Conservation (phyloP, 2,888 invertebrate genomes). For the Bellardia bayeri region DNA sequence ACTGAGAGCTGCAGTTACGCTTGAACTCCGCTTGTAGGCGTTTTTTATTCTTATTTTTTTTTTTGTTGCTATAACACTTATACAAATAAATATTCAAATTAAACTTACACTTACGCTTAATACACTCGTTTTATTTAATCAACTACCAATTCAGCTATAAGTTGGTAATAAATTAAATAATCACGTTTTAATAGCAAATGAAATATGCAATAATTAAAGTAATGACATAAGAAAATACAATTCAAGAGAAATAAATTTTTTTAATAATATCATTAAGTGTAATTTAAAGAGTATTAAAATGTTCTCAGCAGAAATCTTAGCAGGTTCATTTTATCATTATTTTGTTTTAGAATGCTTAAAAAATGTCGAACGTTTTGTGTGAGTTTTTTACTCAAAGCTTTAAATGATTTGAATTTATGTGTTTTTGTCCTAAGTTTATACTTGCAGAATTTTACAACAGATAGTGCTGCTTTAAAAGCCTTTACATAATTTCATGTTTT, state of each 20-base stretch:
- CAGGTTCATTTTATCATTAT: too few species aligned
- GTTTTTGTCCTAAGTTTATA: too few species aligned
- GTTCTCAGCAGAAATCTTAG: too few species aligned
- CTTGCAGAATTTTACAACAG: too few species aligned
- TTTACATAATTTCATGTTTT: too few species aligned
- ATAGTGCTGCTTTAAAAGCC: too few species aligned
- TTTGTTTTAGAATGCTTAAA: too few species aligned
- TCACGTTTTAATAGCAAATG: slow-evolving; percentile 50
- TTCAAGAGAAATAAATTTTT: neutral
- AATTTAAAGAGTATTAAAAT: slow-evolving; percentile 2
- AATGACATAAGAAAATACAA: slow-evolving; percentile 49
- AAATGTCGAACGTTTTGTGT: too few species aligned
- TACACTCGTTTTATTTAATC: neutral
- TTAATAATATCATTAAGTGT: neutral
- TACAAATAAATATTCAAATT: slow-evolving; percentile 10
- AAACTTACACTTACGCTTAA: neutral
- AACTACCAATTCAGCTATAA: slow-evolving; percentile 34
- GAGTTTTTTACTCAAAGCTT: too few species aligned
- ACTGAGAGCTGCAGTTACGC: slow-evolving; percentile 10
- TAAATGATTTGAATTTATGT: too few species aligned
- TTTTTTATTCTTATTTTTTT: neutral
- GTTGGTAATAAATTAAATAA: slow-evolving; percentile 46
- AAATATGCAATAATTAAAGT: slow-evolving; percentile 10
- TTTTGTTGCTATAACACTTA: neutral
- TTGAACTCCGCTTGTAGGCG: slow-evolving; percentile 59